Base-by-base conservation (phyloP, 2,113 vertebrate species). In the Hypomesus transpacificus region DNA sequence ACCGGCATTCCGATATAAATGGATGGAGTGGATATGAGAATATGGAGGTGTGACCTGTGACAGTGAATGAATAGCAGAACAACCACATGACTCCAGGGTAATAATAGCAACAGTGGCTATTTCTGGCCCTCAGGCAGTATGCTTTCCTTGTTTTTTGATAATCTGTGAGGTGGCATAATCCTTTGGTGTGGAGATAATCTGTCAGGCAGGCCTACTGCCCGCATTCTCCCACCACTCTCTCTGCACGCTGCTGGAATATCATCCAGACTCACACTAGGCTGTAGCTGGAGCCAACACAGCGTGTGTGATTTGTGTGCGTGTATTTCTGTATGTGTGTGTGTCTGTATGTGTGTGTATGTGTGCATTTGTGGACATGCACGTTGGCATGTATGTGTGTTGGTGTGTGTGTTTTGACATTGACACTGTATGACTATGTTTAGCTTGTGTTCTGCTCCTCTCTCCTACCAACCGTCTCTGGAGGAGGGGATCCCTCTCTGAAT, bases 161-260 rank as follows among this genome's bases (percentile, higher is more conserved):
- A 86, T 87, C 75, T 90, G 71, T 52, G 82, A 85, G 71, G 81
- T 90, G 86, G 80, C 75, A 84, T 89, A 90, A 91, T 87, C 87
- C 79, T 50, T 75, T 67, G 70, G 78, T 77, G 61, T 71, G 69
- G 50, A 78, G 87, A 86, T 91, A 88, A 92, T 91, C 86, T 88
- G 87, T 84, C 80, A 82, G 80, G 79, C 83, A 80, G 71, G 69
- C 80, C 76, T 56, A 63, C 70, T 69, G 75, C 66, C 52, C 82
- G 83, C 80, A 85, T 83, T 75, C 78, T 65, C 66, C 71, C 81
- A 75, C 77, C 77, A 83, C 75, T 70, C 61, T 22, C 34, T 74
- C 78, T 79, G 73, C 73, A 71, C 54, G 63, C 21, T 58, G 21
- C 20, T 68, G 58, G 54, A 71, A 80, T 78, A 67, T 65, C 39